Percentiles rank a stretch among this genome's conserved stretches.
phyloP scores from a whole-genome alignment of 2,888 invertebrate species.

The Aleiodes alternator region DNA sequence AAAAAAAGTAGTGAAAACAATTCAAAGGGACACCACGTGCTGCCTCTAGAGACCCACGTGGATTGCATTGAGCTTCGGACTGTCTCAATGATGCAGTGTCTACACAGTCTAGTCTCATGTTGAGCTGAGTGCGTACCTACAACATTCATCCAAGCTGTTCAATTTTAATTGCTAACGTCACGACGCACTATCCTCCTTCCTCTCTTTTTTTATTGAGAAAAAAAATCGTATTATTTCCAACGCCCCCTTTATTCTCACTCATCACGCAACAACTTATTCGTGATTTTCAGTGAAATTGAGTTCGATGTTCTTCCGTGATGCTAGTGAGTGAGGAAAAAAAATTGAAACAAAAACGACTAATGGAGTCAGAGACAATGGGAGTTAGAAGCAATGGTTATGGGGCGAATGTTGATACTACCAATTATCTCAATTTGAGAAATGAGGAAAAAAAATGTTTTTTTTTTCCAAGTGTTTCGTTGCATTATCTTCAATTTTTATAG shows the following conservation, averaged over 20 bases:
- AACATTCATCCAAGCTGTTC: conserved; percentile 10
- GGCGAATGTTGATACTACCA: background rate
- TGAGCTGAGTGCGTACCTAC: conserved; percentile 11
- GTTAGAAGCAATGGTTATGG: conserved; percentile 4
- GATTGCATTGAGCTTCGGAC: conserved; percentile 1
- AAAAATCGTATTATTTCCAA: background rate
- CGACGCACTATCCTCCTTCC: background rate
- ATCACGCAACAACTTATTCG: conserved; percentile 11
- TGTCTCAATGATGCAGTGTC: background rate
- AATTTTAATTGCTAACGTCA: conserved; percentile 23
- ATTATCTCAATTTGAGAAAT: background rate
- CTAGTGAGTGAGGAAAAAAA: background rate
- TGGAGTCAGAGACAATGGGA: conserved; percentile 10
- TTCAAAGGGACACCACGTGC: conserved; percentile 12
- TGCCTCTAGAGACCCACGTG: conserved; percentile 26
- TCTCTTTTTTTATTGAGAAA: background rate
- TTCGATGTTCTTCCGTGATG: conserved; percentile 1
- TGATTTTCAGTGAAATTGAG: conserved; percentile 16
- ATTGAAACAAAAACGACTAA: background rate
- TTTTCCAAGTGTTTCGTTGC: background rate
- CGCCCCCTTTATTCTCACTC: conserved; percentile 20
- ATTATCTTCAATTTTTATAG: background rate
- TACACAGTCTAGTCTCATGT: background rate
- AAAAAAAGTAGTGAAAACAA: conserved; percentile 2
- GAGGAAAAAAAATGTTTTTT: background rate